Evolutionary conservation across 2,888 invertebrate genomes (phyloP).

Genomic region (Phaedon cochleariae): DNA sequence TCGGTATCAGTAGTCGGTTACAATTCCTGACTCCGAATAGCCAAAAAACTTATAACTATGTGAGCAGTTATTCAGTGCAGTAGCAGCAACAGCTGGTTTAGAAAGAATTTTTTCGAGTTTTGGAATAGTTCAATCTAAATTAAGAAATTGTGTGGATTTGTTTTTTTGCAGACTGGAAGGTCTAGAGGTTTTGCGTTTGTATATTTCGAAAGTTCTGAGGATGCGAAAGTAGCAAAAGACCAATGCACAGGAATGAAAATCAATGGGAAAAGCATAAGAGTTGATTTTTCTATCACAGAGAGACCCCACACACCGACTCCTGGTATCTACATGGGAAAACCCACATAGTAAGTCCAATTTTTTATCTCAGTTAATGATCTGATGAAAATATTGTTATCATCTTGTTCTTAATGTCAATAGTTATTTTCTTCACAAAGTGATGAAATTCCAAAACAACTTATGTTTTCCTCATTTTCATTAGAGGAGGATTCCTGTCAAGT

Average conservation of each 20-base stretch:
- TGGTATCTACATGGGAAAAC: conserved; percentile 96
- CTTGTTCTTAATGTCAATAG: no score
- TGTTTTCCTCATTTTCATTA: conserved; percentile 10
- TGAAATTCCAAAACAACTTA: background rate
- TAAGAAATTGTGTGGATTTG: no score
- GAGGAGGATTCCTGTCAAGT: conserved; percentile 11
- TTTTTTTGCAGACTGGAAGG: conserved; percentile 79
- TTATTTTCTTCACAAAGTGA: background rate
- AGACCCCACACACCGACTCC: conserved; percentile 97
- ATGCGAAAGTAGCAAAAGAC: conserved; percentile 94
- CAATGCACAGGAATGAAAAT: conserved; percentile 94
- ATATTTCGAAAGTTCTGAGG: conserved; percentile 87
- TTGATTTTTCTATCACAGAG: conserved; percentile 95
- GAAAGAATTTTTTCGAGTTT: no score
- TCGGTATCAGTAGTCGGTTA: no score
- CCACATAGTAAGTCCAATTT: conserved; percentile 69
- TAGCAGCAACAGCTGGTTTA: no score
- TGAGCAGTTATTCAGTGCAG: no score
- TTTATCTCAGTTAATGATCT: conserved; percentile 1
- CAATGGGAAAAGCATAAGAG: conserved; percentile 90
- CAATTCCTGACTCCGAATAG: no score
- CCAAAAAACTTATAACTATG: no score
- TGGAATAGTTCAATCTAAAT: no score
- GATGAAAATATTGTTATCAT: background rate
- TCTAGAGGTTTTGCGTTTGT: conserved; percentile 98